phyloP scores from a whole-genome alignment of 2,888 invertebrate genomes.

The Invenusta paracnida region DNA sequence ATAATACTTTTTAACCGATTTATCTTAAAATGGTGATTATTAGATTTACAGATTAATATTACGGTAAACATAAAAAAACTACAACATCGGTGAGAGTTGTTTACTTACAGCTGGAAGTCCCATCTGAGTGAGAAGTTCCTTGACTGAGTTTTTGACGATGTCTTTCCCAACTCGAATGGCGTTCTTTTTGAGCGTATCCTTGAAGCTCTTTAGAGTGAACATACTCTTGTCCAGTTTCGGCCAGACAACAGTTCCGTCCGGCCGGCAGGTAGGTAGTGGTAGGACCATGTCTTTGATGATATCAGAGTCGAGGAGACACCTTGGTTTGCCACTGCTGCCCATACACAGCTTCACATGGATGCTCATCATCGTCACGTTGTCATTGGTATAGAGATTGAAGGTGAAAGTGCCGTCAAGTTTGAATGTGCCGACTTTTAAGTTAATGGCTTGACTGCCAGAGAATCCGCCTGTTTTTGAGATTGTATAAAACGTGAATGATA shows the following conservation, averaged over 20 bases:
- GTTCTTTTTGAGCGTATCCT: constrained; percentile 39
- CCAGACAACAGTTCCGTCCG: constrained; percentile 48
- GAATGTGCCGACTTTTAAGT: background rate
- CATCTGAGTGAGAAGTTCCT: constrained; percentile 11
- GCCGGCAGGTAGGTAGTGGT: constrained; percentile 48
- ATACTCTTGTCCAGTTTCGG: constrained; percentile 46
- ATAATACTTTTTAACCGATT: too few species aligned
- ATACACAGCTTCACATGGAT: constrained; percentile 49
- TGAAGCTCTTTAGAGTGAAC: constrained; percentile 33
- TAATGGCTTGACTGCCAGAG: background rate
- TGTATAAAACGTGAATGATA: too few species aligned
- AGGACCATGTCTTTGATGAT: constrained; percentile 49
- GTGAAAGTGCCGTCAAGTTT: background rate
- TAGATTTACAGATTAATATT: too few species aligned
- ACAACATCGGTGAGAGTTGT: too few species aligned
- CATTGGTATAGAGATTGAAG: constrained; percentile 20
- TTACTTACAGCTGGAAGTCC: constrained; percentile 16
- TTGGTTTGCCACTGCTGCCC: constrained; percentile 42
- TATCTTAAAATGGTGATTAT: too few species aligned
- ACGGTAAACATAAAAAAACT: too few species aligned
- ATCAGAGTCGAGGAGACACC: constrained; percentile 48
- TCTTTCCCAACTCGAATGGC: constrained; percentile 34
- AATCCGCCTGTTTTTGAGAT: background rate
- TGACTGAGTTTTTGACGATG: background rate
- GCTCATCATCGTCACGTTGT: constrained; percentile 46